These are phyloP conservation scores for Halichoeres trimaculatus DNA, from an alignment of 2,113 vertebrate genomes.

Conservation along the genomic window DNA sequence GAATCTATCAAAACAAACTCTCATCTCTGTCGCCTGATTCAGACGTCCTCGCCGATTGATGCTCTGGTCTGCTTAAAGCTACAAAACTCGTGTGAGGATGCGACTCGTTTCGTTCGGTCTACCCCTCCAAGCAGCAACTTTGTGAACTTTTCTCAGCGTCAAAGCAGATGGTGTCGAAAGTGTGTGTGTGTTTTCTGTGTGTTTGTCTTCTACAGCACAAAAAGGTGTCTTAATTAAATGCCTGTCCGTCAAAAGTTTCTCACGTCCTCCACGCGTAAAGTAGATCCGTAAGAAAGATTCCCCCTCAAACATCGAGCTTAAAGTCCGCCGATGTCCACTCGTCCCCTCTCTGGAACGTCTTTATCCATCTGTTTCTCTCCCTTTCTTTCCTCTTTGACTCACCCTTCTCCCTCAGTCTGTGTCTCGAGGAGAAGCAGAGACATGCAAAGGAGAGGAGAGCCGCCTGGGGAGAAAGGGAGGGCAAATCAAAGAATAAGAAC, in stretches of 20 bases:
- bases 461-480: constrained; percentile 77
- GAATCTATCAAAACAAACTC: constrained; percentile 67
- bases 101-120: constrained; percentile 41
- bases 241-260: constrained; percentile 60
- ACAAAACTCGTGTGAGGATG: constrained; percentile 59
- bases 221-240: constrained; percentile 65
- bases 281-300: background rate
- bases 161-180: constrained; percentile 66
- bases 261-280: constrained; percentile 27
- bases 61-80: constrained; percentile 67
- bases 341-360: constrained; percentile 67
- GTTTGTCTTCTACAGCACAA: constrained; percentile 66
- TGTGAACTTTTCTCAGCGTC: constrained; percentile 56
- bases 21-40: constrained; percentile 41
- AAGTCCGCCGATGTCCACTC: constrained; percentile 61
- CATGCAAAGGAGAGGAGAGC: constrained; percentile 83
- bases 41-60: constrained; percentile 53
- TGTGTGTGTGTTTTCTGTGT: constrained; percentile 20
- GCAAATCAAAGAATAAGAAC: constrained; percentile 74
- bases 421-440: constrained; percentile 80
- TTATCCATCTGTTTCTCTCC: constrained; percentile 55
- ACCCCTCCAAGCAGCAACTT: constrained; percentile 50
- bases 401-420: constrained; percentile 76
- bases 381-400: constrained; percentile 71
- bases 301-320: constrained; percentile 22